Percentiles rank a stretch among this genome's conserved stretches.
Conservation (phyloP, 2,113 vertebrate genomes). For the Corapipo altera region DNA sequence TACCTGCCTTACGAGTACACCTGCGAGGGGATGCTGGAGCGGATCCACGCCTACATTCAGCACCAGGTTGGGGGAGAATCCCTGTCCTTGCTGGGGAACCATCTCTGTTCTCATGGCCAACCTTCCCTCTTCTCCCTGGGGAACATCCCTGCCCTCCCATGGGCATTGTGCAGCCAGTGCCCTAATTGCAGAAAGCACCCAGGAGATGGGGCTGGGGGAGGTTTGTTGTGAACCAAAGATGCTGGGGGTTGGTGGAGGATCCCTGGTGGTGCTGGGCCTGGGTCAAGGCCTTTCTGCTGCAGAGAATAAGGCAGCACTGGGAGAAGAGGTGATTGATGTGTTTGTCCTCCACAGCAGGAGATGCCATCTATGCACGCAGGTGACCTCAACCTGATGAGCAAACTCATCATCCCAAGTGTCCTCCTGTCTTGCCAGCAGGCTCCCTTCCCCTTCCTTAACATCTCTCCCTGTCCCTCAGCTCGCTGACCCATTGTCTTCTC, state of each 20-base stretch:
- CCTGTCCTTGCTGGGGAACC: background rate
- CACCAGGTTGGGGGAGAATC: conserved; percentile 83
- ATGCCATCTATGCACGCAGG: background rate
- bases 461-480: fast-evolving
- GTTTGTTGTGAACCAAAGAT: background rate
- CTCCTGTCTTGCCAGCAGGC: background rate
- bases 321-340: background rate
- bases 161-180: background rate
- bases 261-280: background rate
- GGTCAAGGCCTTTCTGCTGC: background rate
- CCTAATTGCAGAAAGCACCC: background rate
- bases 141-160: background rate
- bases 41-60: conserved; percentile 93
- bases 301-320: background rate
- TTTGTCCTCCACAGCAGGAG: background rate
- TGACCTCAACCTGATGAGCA: background rate
- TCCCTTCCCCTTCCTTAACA: background rate
- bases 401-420: background rate
- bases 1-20: conserved; percentile 96
- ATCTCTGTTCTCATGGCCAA: background rate
- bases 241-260: background rate
- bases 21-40: conserved; percentile 94
- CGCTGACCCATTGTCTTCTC: background rate
- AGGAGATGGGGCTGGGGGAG: background rate
- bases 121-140: background rate